phyloP scores from a whole-genome alignment of 2,797 vertebrate genomes.

The Cheirogaleus major region DNA sequence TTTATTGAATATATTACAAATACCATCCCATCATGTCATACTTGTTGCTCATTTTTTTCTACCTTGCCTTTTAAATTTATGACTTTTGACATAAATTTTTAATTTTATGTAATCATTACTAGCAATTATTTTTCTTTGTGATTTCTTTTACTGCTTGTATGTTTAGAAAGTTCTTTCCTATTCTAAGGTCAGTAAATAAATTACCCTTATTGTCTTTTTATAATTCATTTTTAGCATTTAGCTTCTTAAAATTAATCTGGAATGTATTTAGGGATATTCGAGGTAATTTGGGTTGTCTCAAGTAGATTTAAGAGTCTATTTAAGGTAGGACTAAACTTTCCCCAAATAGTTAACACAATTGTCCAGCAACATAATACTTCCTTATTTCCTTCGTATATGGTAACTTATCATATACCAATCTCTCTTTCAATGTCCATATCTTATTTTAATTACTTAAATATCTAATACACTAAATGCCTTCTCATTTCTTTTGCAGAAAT shows the following conservation, averaged over 20 bases:
- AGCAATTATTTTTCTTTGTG: conserved; percentile 1
- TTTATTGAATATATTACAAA: conserved; percentile 23
- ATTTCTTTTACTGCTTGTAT: background rate
- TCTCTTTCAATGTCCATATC: background rate
- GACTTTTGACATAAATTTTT: conserved; percentile 13
- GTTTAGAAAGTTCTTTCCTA: conserved; percentile 26
- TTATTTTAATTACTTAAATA: conserved; percentile 41
- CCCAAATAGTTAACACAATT: background rate
- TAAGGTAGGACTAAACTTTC: conserved; percentile 19
- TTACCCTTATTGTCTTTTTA: background rate
- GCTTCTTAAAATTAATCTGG: background rate
- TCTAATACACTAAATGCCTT: background rate
- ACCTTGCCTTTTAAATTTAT: background rate
- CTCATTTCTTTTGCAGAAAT: conserved; percentile 35
- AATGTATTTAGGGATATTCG: background rate
- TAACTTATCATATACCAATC: background rate
- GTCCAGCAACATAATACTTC: background rate
- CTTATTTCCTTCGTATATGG: background rate
- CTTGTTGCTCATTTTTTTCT: background rate
- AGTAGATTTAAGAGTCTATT: background rate
- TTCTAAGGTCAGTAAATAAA: conserved; percentile 1
- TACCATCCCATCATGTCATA: background rate
- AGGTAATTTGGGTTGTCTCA: background rate
- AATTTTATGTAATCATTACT: conserved; percentile 9
- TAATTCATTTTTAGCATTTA: background rate